Conservation (phyloP, 2,797 vertebrate species). For the Cichlasoma orientale region DNA sequence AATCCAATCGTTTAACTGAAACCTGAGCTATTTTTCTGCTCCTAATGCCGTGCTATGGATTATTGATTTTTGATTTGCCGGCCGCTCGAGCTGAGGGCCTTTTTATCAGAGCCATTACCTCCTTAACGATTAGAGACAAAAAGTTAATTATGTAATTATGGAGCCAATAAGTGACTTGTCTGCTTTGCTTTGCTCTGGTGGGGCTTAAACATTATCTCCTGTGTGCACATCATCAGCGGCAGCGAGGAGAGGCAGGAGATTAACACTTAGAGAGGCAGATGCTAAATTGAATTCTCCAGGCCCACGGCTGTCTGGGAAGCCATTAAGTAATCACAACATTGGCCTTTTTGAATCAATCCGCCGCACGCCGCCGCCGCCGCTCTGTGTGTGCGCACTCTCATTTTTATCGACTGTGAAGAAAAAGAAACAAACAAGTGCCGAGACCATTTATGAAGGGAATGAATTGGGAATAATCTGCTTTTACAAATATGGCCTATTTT, state of each 20-base stretch:
- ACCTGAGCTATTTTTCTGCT: conserved; percentile 1
- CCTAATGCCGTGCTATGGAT: conserved; percentile 92
- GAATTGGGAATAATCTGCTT: neutral
- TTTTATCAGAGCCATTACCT: conserved; percentile 96
- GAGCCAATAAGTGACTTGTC: conserved; percentile 95
- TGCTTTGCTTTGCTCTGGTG: conserved; percentile 93
- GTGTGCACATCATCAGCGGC: conserved; percentile 86
- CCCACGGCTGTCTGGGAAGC: conserved; percentile 85
- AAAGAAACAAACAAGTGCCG: neutral
- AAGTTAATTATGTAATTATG: conserved; percentile 98
- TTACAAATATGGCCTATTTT: neutral
- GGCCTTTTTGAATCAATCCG: conserved; percentile 88
- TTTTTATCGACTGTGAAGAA: neutral
- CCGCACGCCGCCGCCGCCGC: conserved; percentile 37
- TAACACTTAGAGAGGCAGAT: conserved; percentile 80
- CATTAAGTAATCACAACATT: conserved; percentile 67
- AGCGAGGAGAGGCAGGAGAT: conserved; percentile 85
- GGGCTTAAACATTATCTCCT: conserved; percentile 92
- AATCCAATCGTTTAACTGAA: neutral
- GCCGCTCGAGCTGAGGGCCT: conserved; percentile 88
- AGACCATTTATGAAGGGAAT: neutral
- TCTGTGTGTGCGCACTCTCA: conserved; percentile 76
- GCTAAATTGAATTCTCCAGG: conserved; percentile 91
- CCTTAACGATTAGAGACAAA: conserved; percentile 97
- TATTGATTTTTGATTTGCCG: conserved; percentile 97